These are phyloP conservation scores for Dasysyrphus tricinctus DNA, from an alignment of 2,888 invertebrate species.

Conservation along the genomic window DNA sequence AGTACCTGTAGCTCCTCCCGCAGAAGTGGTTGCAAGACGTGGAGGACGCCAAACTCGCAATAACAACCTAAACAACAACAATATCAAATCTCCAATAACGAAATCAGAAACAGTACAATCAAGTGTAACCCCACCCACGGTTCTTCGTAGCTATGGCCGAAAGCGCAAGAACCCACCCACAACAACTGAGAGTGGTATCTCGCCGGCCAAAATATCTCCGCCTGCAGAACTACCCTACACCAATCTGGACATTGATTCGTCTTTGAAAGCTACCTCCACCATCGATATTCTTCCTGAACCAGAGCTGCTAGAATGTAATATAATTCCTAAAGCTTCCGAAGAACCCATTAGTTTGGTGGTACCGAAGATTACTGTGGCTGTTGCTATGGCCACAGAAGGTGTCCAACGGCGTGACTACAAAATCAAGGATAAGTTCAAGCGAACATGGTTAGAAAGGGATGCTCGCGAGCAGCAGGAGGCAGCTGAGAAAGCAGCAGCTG, in stretches of 20 bases:
- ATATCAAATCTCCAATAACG: conserved; percentile 67
- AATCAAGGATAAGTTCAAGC: conserved; percentile 83
- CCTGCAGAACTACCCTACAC: conserved; percentile 23
- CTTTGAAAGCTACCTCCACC: conserved; percentile 57
- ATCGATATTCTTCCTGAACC: conserved; percentile 54
- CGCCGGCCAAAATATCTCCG: conserved; percentile 51
- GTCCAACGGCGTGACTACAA: conserved; percentile 81
- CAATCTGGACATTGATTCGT: conserved; percentile 49
- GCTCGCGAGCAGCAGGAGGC: conserved; percentile 77
- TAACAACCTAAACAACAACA: conserved; percentile 78
- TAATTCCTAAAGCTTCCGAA: conserved; percentile 76
- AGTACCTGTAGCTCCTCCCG: conserved; percentile 57
- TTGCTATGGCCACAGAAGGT: conserved; percentile 48
- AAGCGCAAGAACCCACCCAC: conserved; percentile 80
- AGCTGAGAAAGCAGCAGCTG: conserved; percentile 49
- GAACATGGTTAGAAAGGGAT: conserved; percentile 80
- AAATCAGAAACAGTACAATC: conserved; percentile 52
- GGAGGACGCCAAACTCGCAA: conserved; percentile 80
- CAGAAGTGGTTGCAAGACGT: conserved; percentile 77
- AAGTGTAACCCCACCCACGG: conserved; percentile 47
- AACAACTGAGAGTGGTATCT: conserved; percentile 61
- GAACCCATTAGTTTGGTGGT: conserved; percentile 71
- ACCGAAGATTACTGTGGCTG: conserved; percentile 39
- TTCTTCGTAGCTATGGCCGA: conserved; percentile 80
- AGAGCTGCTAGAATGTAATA: conserved; percentile 49